Conservation (phyloP, 2,113 vertebrate species). For the Hystrix brachyura region DNA sequence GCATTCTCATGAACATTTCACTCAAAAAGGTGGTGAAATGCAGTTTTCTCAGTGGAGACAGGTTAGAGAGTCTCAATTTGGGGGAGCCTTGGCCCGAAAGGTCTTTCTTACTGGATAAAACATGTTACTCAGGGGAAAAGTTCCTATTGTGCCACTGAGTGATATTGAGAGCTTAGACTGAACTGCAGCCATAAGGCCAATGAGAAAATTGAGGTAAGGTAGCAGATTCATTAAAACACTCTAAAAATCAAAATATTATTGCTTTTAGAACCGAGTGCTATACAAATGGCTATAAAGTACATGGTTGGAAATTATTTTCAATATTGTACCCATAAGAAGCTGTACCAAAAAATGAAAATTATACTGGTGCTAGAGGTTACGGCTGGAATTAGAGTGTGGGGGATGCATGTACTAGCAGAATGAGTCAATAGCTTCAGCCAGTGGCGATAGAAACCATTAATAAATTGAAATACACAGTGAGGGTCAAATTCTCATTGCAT, state of each 20-base stretch:
- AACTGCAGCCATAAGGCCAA: not conserved
- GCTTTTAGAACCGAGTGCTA: not conserved
- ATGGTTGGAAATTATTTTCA: not conserved
- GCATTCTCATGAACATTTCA: not conserved
- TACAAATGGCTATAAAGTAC: not conserved
- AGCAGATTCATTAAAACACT: not conserved
- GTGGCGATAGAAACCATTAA: constrained; percentile 50
- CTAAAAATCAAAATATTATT: not conserved
- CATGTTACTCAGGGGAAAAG: not conserved
- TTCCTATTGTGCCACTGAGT: not conserved
- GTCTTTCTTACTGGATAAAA: not conserved
- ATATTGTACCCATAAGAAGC: not conserved
- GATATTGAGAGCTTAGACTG: not conserved
- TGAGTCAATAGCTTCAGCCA: not conserved
- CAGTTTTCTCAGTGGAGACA: not conserved
- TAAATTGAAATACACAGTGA: constrained; percentile 2
- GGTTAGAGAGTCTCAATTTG: not conserved
- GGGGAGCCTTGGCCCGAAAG: not conserved
- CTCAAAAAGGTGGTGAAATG: not conserved
- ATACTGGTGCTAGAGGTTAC: not conserved
- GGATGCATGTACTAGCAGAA: not conserved
- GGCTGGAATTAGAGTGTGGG: not conserved
- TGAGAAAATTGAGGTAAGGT: constrained; percentile 14
- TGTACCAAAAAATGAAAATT: not conserved
- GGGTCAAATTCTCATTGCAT: not conserved